Evolutionary conservation across 1,140 invertebrate genomes (phyloP), one percentile per base, ranked within the genome.

Genomic region (Andrena cerasifolii): DNA sequence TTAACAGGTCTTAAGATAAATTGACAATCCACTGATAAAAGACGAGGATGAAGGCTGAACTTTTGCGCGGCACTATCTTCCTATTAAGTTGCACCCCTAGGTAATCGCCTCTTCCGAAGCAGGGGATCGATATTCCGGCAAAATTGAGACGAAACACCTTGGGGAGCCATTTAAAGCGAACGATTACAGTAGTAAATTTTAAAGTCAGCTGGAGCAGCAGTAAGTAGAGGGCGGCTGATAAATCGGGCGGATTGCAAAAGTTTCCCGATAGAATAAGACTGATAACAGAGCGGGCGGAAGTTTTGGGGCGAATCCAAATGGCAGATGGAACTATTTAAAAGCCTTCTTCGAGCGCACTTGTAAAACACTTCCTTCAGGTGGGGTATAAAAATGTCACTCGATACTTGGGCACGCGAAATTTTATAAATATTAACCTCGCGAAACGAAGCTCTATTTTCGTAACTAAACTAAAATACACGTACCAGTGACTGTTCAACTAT

Each of bases 231-330:
- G 43, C 47, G 3, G 28, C 8, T 43, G 62, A 84, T 85, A 80
- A 85, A 85, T 85, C 47, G 36, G 45, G 47, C n/a, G 75, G 81
- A 85, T 85, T 68, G 82, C 78, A 47, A 51, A 85, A 85, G 54
- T 84, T 84, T 80, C 36, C 62, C 63, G 78, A 84, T 84, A 51
- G 70, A 68, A 61, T 72, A 31, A 12, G n/a, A 28, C 63, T 54
- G 82, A 80, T 78, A 84, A 56, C 10, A n/a, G 21, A 65, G 24
- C 4, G 31, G 26, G 24, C 8, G 36, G 28, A 65, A 54, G 65
- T 68, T 67, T 58, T 24, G 24, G 16, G 7, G 28, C 33, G 21
- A 47, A 36, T 67, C 54, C 12, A 12, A 36, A 49, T 28, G 26
- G n/a, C 21, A n/a, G 8, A 28, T 21, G 24, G 36, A 18, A 28